phyloP scores from a whole-genome alignment of 2,797 vertebrate genomes.

The Coranthus polyacanthus region DNA sequence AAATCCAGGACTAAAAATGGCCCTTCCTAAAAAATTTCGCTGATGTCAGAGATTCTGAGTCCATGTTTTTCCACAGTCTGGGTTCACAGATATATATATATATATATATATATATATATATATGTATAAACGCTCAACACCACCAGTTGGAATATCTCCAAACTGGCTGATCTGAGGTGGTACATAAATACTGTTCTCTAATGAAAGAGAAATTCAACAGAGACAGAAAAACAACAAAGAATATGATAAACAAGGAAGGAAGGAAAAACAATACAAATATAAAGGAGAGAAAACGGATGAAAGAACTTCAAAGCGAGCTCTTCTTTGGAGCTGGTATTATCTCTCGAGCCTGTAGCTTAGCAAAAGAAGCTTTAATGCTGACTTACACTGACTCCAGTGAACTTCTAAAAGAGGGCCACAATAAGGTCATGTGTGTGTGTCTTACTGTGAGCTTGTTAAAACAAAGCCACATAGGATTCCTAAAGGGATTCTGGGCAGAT shows the following conservation, averaged over 20 bases:
- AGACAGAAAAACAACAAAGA: slow-evolving; percentile 36
- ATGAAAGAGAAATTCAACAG: slow-evolving; percentile 38
- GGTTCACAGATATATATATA: slow-evolving; percentile 9
- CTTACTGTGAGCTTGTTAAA: slow-evolving; percentile 74
- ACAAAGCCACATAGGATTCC: slow-evolving; percentile 67
- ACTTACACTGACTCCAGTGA: slow-evolving; percentile 59
- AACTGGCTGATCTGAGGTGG: slow-evolving; percentile 14
- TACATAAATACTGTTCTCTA: slow-evolving; percentile 21
- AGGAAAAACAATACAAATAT: slow-evolving; percentile 9
- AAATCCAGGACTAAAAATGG: neutral
- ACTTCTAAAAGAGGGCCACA: slow-evolving; percentile 60
- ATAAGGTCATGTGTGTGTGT: slow-evolving; percentile 63
- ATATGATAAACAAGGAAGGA: slow-evolving; percentile 8
- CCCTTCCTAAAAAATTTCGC: slow-evolving; percentile 1
- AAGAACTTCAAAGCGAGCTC: slow-evolving; percentile 24
- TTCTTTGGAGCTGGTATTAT: slow-evolving; percentile 53
- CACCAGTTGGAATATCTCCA: slow-evolving; percentile 20
- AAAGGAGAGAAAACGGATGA: slow-evolving; percentile 22
- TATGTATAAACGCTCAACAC: no score
- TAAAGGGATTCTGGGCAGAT: slow-evolving; percentile 58
- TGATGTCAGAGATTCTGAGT: neutral
- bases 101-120: no score
- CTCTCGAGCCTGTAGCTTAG: slow-evolving; percentile 66
- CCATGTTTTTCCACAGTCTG: slow-evolving; percentile 12
- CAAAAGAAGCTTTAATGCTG: slow-evolving; percentile 70